phyloP scores from a whole-genome alignment of 2,113 vertebrate genomes.

The Gavialis gangeticus region DNA sequence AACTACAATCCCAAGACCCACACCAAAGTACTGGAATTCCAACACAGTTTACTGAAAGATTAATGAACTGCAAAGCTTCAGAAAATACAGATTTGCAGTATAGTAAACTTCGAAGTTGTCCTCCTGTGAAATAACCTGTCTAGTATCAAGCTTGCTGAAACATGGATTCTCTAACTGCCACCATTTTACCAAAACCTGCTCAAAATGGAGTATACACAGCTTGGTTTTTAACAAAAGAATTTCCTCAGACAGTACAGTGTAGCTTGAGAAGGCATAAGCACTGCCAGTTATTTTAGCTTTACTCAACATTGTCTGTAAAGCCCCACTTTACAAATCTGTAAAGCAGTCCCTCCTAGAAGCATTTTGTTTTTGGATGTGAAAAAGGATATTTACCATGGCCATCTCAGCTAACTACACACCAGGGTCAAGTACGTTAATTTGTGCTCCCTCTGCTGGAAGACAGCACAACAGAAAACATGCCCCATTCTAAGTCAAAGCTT shows the following conservation, averaged over 20 bases:
- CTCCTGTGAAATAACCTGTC: neutral
- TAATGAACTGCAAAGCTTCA: neutral
- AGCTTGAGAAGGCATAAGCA: neutral
- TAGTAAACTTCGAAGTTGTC: neutral
- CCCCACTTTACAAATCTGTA: neutral
- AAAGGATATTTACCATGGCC: neutral
- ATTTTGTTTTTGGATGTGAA: neutral
- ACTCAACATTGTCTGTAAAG: neutral
- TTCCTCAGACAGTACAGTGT: neutral
- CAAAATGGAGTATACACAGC: neutral
- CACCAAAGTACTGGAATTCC: neutral
- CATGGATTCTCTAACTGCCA: neutral
- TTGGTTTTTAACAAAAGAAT: neutral
- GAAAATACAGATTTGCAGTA: neutral
- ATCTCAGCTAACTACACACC: neutral
- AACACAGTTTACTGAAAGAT: neutral
- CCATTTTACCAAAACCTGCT: neutral
- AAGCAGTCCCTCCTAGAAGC: neutral
- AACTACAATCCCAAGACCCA: neutral
- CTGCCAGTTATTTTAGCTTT: neutral
- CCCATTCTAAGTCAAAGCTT: neutral
- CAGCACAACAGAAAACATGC: no score
- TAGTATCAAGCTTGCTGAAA: neutral
- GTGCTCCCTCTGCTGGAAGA: neutral
- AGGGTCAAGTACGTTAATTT: neutral